Base-by-base conservation (phyloP, 35 echinoderm and acorn worm genomes). In the Chiridota heheva region DNA sequence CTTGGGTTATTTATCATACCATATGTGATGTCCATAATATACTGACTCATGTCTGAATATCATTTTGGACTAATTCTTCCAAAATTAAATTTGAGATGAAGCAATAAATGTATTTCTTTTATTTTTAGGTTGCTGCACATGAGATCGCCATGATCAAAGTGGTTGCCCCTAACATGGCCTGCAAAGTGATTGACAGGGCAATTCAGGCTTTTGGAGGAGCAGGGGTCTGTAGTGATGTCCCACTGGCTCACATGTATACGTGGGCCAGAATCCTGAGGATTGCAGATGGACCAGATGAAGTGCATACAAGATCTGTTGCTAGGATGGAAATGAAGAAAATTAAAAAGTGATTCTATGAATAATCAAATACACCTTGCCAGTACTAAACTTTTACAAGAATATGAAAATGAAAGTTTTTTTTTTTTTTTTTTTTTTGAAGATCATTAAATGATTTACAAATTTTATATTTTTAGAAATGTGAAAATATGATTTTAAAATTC, bases 71-170 rank as follows among this genome's bases (percentile, higher is more conserved):
- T n/a, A n/a, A n/a, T n/a, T n/a, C n/a, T n/a, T n/a, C n/a, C n/a
- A n/a, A 12, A 65, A 65, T 32, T 0, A 65, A 65, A 0, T 65
- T 20, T 2, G 0, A 32, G 15, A 65, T 20, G 48, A 53, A 53
- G 32, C 16, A 65, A 32, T 20, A 29, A 24, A 65, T 13, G 29
- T 29, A 44, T 43, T 17, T 17, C 40, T 44, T 60, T 60, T 7
- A 60, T 15, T 78, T 38, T 6, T n/a, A 98, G 95, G 67, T 65
- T 62, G 95, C 95, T 7, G 89, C 89, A 28, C 62, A 79, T 7
- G 89, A 98, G 59, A 92, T 98, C 20, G 89, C 89, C 0, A 98
- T 98, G 95, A 98, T 98, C 64, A 98, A 98, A 74, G 83, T 98
- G 3, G 75, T 92, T 0, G 89, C 95, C 3, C 95, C 95, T 36